Conservation (phyloP, 2,888 invertebrate genomes). For the Melieria crassipennis region DNA sequence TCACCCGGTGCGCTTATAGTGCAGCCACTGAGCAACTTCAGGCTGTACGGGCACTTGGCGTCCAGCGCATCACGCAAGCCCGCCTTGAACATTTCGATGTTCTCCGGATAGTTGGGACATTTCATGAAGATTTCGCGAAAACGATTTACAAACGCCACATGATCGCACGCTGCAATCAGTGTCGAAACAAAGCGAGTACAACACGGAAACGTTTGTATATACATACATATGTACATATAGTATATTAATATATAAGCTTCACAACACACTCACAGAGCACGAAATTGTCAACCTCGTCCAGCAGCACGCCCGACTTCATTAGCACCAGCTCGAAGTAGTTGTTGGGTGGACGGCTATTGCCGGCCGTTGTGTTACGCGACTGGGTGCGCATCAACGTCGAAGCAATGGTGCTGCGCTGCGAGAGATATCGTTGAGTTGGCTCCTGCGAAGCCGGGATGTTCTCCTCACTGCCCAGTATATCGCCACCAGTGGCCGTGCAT, state of each 20-base stretch:
- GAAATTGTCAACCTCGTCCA: constrained; percentile 58
- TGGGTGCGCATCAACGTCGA: constrained; percentile 58
- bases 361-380: constrained; percentile 44
- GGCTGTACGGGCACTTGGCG: constrained; percentile 49
- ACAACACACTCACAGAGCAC: constrained; percentile 49
- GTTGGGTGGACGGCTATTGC: constrained; percentile 55
- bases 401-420: constrained; percentile 60
- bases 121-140: constrained; percentile 66
- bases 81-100: constrained; percentile 69
- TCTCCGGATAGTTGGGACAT: constrained; percentile 68
- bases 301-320: constrained; percentile 57
- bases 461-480: constrained; percentile 54
- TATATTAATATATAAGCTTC: not conserved
- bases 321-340: constrained; percentile 62
- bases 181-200: not conserved
- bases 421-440: constrained; percentile 63
- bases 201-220: not conserved
- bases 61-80: constrained; percentile 66
- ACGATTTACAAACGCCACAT: constrained; percentile 67
- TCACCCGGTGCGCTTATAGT: constrained; percentile 58
- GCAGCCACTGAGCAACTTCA: constrained; percentile 61
- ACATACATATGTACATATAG: too few species aligned
- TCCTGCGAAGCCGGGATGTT: constrained; percentile 63
- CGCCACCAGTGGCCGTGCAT: constrained; percentile 29
- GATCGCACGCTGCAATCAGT: constrained; percentile 61